Percentiles rank a stretch among this genome's conserved stretches.
Conservation (phyloP, 1,140 invertebrate species). For the Phortica variegata region DNA sequence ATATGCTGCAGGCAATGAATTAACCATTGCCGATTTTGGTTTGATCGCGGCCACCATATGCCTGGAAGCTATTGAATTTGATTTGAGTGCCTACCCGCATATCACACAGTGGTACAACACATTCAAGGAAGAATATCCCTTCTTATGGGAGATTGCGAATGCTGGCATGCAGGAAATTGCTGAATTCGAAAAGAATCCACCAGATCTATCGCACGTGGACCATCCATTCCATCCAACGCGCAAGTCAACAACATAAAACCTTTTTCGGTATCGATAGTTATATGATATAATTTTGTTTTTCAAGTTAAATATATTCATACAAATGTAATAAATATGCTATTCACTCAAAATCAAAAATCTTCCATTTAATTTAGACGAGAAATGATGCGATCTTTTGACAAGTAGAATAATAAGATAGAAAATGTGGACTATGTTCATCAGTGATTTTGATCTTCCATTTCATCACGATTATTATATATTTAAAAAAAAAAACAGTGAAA, state of each 20-base stretch:
- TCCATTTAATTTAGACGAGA: no score
- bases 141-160: conserved; percentile 68
- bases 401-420: no score
- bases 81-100: conserved; percentile 62
- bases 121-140: conserved; percentile 68
- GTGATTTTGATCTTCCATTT: background rate
- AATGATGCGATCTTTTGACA: no score
- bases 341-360: no score
- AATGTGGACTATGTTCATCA: background rate
- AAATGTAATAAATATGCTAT: no score
- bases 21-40: conserved; percentile 74
- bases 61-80: conserved; percentile 70
- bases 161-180: conserved; percentile 67
- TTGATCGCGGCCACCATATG: conserved; percentile 71
- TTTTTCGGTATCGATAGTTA: no score
- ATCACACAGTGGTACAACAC: conserved; percentile 67
- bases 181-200: conserved; percentile 67
- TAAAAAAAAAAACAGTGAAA: background rate
- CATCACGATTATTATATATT: no score
- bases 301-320: no score
- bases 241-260: conserved; percentile 43
- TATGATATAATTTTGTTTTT: no score
- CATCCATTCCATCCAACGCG: conserved; percentile 72
- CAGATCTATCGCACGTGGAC: conserved; percentile 65
- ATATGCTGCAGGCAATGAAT: conserved; percentile 67